Evolutionary conservation across 2,888 invertebrate genomes (phyloP).

Genomic region (Seira musarum): DNA sequence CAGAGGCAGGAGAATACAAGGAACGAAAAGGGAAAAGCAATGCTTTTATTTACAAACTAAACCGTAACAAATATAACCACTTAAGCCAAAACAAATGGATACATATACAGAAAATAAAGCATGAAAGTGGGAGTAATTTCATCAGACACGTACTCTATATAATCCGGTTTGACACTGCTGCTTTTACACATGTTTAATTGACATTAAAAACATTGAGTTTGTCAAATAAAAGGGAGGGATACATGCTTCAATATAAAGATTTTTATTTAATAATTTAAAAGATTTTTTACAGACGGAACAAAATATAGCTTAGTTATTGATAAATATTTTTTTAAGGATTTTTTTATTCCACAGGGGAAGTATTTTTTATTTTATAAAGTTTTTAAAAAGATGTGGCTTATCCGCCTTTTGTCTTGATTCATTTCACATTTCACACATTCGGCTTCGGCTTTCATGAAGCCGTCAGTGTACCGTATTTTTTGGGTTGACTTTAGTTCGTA

Average conservation of each 20-base stretch:
- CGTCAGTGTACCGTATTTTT: background rate
- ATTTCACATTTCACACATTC: slow-evolving; percentile 5
- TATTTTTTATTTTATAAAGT: slow-evolving; percentile 9
- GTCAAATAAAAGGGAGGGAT: background rate
- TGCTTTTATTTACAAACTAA: slow-evolving; percentile 16
- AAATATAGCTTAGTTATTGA: slow-evolving; percentile 4
- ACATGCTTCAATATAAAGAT: too few species aligned
- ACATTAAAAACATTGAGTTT: background rate
- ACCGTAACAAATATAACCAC: slow-evolving; percentile 30
- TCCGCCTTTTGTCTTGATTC: background rate
- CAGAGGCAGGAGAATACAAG: slow-evolving; percentile 31
- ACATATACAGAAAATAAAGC: background rate
- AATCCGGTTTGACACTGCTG: too few species aligned
- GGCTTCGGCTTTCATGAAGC: slow-evolving; percentile 6
- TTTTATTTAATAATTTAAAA: slow-evolving; percentile 38
- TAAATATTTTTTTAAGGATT: too few species aligned
- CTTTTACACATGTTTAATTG: background rate
- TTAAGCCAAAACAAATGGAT: slow-evolving; percentile 28
- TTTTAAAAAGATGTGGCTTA: background rate
- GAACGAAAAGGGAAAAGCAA: background rate
- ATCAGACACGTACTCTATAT: too few species aligned
- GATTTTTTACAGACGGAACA: background rate
- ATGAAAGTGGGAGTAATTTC: background rate
- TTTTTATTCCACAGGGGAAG: too few species aligned
- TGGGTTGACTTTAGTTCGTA: background rate